phyloP scores from a whole-genome alignment of 2,797 vertebrate species.

The Lophotriccus pileatus region DNA sequence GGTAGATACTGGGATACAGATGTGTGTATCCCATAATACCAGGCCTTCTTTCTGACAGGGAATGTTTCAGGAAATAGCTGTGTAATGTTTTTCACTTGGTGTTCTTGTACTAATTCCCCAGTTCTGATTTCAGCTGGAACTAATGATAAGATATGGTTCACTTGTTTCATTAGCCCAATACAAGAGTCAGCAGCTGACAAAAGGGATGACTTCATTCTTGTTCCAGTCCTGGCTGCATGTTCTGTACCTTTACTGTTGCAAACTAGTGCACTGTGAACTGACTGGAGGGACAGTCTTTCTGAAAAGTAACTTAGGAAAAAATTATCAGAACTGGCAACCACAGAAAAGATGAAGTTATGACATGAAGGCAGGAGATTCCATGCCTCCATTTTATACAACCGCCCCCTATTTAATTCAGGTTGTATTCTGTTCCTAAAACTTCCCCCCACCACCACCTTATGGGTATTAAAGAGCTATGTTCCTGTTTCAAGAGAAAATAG shows the following conservation, averaged over 20 bases:
- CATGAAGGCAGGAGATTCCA: background rate
- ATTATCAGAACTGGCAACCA: background rate
- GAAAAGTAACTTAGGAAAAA: background rate
- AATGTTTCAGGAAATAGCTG: background rate
- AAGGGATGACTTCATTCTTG: conserved; percentile 38
- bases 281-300: background rate
- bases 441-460: rapidly evolving
- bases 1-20: background rate
- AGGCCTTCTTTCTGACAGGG: background rate
- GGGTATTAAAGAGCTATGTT: background rate
- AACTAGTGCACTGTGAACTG: background rate
- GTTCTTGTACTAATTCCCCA: background rate
- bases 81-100: background rate
- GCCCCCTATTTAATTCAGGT: background rate
- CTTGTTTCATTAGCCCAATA: background rate
- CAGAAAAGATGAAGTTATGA: background rate
- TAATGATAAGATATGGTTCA: conserved; percentile 6
- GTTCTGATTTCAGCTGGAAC: conserved; percentile 44
- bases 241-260: background rate
- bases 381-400: background rate
- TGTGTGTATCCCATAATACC: background rate
- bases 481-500: background rate
- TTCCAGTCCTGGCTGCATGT: background rate
- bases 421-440: background rate
- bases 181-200: conserved; percentile 46